Evolutionary conservation across 2,113 vertebrate species (phyloP).

Genomic region (Scatophagus argus): DNA sequence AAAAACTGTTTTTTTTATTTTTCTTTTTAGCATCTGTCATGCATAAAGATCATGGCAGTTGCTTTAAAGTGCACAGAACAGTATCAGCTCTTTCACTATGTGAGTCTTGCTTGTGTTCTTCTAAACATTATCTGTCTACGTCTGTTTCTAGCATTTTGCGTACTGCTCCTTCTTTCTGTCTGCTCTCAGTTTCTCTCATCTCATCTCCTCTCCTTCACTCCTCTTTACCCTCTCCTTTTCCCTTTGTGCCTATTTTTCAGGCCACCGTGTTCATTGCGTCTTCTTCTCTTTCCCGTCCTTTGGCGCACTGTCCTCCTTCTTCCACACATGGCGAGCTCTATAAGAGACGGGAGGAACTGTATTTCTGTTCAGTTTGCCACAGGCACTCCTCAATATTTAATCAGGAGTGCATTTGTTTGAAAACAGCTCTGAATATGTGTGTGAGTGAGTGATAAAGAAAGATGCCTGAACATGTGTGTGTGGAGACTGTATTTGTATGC

Average conservation of each 20-base stretch:
- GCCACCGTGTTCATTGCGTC: constrained; percentile 14
- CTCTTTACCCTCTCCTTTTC: constrained; percentile 13
- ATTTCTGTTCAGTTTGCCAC: constrained; percentile 67
- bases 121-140: constrained; percentile 26
- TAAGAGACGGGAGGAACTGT: constrained; percentile 62
- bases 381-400: constrained; percentile 84
- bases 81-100: constrained; percentile 10
- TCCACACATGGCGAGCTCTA: constrained; percentile 46
- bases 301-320: not conserved
- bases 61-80: not conserved
- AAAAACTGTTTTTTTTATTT: not conserved
- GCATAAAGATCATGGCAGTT: constrained; percentile 1
- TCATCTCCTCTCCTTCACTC: not conserved
- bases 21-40: too few relatives aligned
- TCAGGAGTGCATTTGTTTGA: constrained; percentile 81
- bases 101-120: constrained; percentile 19
- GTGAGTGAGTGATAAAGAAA: constrained; percentile 65
- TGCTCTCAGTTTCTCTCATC: not conserved
- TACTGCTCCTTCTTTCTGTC: constrained; percentile 7
- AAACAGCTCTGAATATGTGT: constrained; percentile 71
- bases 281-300: constrained; percentile 11
- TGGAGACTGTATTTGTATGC: constrained; percentile 59
- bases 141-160: too few relatives aligned
- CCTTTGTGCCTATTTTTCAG: constrained; percentile 27
- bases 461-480: constrained; percentile 49